These are phyloP conservation scores for Hypomecis atomaria DNA, from an alignment of 2,888 invertebrate genomes.

Conservation along the genomic window DNA sequence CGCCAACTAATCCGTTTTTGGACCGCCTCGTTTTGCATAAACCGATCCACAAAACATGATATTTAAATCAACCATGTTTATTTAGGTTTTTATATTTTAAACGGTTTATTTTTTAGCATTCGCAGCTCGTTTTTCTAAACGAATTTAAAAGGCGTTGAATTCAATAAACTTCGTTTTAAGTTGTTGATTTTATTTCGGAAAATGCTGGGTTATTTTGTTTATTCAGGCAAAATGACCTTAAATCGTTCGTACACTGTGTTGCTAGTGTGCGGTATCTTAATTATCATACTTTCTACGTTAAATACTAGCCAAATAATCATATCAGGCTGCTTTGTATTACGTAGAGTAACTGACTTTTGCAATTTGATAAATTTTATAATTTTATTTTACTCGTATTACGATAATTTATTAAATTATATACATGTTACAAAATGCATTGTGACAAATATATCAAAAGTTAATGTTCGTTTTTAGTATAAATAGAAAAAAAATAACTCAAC, in stretches of 20 bases:
- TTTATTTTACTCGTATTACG: too few species aligned
- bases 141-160: constrained; percentile 12
- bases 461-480: too few species aligned
- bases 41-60: constrained; percentile 14
- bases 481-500: too few species aligned
- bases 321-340: too few species aligned
- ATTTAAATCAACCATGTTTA: constrained; percentile 27
- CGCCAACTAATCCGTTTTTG: constrained; percentile 6
- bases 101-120: constrained; percentile 7
- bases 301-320: too few species aligned
- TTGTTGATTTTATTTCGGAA: neutral
- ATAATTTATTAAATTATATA: too few species aligned
- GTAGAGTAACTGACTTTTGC: too few species aligned
- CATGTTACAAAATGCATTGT: too few species aligned
- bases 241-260: neutral
- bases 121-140: constrained; percentile 15
- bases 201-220: neutral
- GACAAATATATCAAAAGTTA: too few species aligned
- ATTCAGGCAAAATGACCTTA: neutral
- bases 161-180: constrained; percentile 9
- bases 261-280: too few species aligned
- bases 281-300: too few species aligned
- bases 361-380: too few species aligned
- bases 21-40: constrained; percentile 21
- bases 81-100: constrained; percentile 17